phyloP scores from a whole-genome alignment of 2,888 invertebrate genomes.

The Furcula furcula region DNA sequence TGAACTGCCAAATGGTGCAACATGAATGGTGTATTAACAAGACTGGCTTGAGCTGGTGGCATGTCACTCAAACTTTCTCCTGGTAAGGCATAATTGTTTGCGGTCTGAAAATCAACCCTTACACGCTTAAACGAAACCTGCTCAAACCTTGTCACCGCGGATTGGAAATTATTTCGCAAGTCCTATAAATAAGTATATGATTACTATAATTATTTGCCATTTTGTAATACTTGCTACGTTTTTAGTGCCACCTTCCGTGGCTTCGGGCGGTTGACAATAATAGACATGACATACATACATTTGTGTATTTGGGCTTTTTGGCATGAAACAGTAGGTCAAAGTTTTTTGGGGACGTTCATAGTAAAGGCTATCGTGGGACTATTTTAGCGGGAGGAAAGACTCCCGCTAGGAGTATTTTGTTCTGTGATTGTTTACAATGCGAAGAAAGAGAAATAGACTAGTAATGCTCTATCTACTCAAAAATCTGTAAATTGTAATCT shows the following conservation, averaged over 20 bases:
- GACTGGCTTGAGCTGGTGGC: constrained; percentile 45
- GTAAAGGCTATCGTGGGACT: no score
- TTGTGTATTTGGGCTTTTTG: no score
- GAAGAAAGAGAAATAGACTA: no score
- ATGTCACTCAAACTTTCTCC: constrained; percentile 52
- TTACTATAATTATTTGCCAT: constrained; percentile 56
- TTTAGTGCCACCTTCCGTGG: constrained; percentile 51
- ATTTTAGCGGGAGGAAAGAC: no score
- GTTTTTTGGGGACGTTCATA: no score
- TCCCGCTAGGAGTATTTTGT: no score
- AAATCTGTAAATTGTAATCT: no score
- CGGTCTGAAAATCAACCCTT: constrained; percentile 58
- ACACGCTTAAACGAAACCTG: constrained; percentile 35
- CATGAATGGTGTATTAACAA: constrained; percentile 37
- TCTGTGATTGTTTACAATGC: no score
- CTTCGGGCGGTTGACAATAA: constrained; percentile 33
- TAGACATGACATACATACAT: neutral
- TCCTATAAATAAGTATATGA: constrained; percentile 43
- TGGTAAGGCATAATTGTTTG: constrained; percentile 54
- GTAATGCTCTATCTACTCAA: no score
- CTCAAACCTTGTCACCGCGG: constrained; percentile 38
- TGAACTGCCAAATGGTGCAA: constrained; percentile 36
- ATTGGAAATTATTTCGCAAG: constrained; percentile 52
- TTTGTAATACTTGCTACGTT: constrained; percentile 40
- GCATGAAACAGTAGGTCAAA: no score